Base-by-base conservation (phyloP, 1,140 invertebrate genomes). In the Philopotamus ludificatus region DNA sequence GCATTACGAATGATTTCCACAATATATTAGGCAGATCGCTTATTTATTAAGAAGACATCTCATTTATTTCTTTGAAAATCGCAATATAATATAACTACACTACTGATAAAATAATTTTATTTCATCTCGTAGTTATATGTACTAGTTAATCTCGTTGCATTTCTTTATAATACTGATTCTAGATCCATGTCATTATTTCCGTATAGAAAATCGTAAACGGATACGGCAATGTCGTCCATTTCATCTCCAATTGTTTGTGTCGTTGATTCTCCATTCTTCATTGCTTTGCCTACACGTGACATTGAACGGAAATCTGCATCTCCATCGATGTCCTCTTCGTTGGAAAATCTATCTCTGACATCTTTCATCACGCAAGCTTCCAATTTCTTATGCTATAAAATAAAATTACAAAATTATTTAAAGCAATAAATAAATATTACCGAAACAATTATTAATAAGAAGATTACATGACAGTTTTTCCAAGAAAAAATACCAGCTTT, bases 291-390 rank as follows among this genome's bases (percentile, higher is more conserved):
- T 12, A 71, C 70, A 28, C 71, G 62, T 12, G 68, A 73, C 23
- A 74, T 71, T 64, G 76, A 77, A 73, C 79, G 78, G 54, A 84
- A 78, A 63, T 84, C 82, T 18, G 79, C 75, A 18, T 82, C 80
- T 1, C 77, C 75, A 4, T 84, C 83, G 26, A 83, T 70, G 22
- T 84, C 82, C 12, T 85, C 84, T 41, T 84, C 82, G 10, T 75
- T 73, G 0, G 81, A 79, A 70, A 84, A 86, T 45, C 84, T 78
- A 64, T 87, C 85, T 15, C 84, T 75, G 22, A 87, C 83, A 68
- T 87, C 86, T 71, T 87, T 86, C 84, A 87, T 86, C 42, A 86
- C 83, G 70, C 86, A 87, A 0, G 86, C 84, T 74, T 87, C 86
- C 12, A 87, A 68, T 73, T 87, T 87, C 74, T 87, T 87, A 72